These are phyloP conservation scores for Chionomys nivalis DNA, from an alignment of 2,113 vertebrate species.

Conservation along the genomic window DNA sequence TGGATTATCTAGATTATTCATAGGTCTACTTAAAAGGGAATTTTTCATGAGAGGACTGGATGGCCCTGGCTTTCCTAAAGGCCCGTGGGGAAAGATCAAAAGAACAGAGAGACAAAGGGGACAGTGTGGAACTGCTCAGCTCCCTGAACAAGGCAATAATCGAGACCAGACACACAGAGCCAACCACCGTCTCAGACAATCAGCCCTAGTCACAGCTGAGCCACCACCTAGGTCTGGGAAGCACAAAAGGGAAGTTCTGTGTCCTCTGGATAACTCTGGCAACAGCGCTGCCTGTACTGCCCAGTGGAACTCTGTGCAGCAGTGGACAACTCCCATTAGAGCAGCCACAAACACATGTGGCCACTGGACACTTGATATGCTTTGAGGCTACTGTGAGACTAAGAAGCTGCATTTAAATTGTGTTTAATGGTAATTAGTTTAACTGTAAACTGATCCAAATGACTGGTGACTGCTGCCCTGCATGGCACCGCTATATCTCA, in stretches of 20 bases:
- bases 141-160: conserved; percentile 30
- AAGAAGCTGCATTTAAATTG: conserved; percentile 3
- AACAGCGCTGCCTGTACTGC: too few species aligned
- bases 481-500: background rate
- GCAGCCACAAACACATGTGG: background rate
- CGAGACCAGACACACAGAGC: background rate
- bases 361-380: background rate
- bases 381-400: background rate
- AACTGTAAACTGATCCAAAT: background rate
- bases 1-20: conserved; percentile 66
- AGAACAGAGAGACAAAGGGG: conserved; percentile 22
- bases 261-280: background rate
- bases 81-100: conserved; percentile 56
- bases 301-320: background rate
- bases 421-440: conserved; percentile 23
- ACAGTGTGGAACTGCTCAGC: conserved; percentile 12
- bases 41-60: conserved; percentile 56
- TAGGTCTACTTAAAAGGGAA: conserved; percentile 63
- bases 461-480: background rate
- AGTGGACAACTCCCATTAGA: background rate
- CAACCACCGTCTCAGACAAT: background rate
- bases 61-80: conserved; percentile 45
- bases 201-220: conserved; percentile 38
- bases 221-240: background rate
- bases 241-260: background rate